These are phyloP conservation scores for Ochropleura leucogaster DNA, from an alignment of 2,888 invertebrate genomes.

Conservation along the genomic window DNA sequence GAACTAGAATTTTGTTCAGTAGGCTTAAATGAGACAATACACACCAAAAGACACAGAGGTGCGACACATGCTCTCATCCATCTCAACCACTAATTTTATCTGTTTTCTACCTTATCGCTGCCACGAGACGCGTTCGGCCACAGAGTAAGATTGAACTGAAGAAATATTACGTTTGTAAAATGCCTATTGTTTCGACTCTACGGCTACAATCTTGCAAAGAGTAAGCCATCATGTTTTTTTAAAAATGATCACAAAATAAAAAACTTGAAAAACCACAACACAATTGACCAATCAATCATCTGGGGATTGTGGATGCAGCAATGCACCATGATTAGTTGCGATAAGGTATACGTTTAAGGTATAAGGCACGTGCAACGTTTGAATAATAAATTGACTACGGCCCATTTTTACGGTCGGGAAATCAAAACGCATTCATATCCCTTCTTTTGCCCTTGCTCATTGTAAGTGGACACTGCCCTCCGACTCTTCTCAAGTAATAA, in stretches of 20 bases:
- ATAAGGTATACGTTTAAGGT: neutral
- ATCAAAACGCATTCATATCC: no score
- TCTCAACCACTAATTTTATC: neutral
- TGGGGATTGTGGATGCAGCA: neutral
- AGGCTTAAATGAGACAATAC: neutral
- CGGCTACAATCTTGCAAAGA: neutral
- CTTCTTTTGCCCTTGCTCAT: neutral
- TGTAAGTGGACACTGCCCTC: neutral
- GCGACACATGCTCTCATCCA: neutral
- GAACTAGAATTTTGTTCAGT: no score
- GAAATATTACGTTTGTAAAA: neutral
- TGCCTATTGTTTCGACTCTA: neutral
- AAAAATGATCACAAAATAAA: neutral
- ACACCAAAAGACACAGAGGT: neutral
- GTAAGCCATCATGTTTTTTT: neutral
- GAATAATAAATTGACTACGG: neutral
- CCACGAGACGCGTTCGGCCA: neutral
- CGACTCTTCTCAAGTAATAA: constrained; percentile 3
- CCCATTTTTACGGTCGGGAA: no score
- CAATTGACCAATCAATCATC: neutral
- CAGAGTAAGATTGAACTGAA: neutral
- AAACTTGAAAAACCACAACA: neutral
- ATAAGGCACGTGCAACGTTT: neutral
- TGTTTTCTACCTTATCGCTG: neutral
- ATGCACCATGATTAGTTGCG: neutral